These are phyloP conservation scores for Heliconius hewitsoni DNA, from an alignment of 1,140 invertebrate species.

Conservation along the genomic window DNA sequence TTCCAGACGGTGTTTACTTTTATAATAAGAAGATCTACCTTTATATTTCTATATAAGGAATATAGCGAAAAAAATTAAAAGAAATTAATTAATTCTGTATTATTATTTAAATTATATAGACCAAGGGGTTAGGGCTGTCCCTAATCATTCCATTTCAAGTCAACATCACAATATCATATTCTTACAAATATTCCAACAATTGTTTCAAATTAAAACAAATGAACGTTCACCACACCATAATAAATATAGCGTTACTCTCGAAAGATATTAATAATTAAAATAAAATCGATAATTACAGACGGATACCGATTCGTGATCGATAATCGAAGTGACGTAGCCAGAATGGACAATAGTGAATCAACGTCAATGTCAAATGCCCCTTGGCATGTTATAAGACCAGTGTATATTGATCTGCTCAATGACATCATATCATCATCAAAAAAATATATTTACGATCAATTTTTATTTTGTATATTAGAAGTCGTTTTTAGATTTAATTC, in stretches of 20 bases:
- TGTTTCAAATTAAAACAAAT: background rate
- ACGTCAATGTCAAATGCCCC: constrained; percentile 76
- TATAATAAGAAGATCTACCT: too few relatives aligned
- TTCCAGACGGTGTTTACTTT: too few relatives aligned
- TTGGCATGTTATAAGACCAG: constrained; percentile 57
- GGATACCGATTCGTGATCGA: constrained; percentile 3
- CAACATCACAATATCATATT: too few relatives aligned
- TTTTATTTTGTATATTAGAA: too few relatives aligned
- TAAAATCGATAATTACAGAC: constrained; percentile 30
- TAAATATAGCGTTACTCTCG: background rate
- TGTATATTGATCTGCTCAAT: constrained; percentile 47
- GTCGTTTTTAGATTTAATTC: too few relatives aligned
- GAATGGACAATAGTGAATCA: constrained; percentile 75
- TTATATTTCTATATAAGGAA: too few relatives aligned
- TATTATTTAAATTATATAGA: too few relatives aligned
- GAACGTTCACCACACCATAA: background rate
- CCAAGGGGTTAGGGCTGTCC: too few relatives aligned
- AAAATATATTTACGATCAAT: background rate
- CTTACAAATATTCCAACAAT: too few relatives aligned
- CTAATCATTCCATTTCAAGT: too few relatives aligned
- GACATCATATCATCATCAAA: constrained; percentile 40
- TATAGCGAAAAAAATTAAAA: too few relatives aligned
- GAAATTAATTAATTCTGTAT: too few relatives aligned
- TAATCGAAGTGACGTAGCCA: constrained; percentile 60
- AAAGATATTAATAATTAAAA: constrained; percentile 8